Percentiles rank a stretch among this genome's conserved stretches.
Evolutionary conservation across 2,113 vertebrate genomes (phyloP).

Genomic region (Chionodraco myersi): DNA sequence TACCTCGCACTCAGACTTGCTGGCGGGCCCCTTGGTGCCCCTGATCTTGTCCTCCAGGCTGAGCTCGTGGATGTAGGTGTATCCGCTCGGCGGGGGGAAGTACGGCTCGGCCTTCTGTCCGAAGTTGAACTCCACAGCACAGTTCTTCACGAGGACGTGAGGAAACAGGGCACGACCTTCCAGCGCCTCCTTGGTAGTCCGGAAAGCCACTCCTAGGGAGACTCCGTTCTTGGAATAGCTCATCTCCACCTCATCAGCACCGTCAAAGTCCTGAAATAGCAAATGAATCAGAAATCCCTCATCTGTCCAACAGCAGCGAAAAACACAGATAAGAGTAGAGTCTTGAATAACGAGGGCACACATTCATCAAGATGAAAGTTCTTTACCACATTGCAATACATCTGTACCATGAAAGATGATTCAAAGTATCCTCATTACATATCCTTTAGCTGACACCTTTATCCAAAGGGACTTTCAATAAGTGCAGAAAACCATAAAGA

Average conservation of each 20-base stretch:
- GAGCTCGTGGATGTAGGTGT: conserved; percentile 89
- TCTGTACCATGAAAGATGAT: neutral
- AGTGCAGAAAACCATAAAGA: too few relatives aligned
- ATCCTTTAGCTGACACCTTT: too few relatives aligned
- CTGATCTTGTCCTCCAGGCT: conserved; percentile 84
- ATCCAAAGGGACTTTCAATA: too few relatives aligned
- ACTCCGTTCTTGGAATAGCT: conserved; percentile 91
- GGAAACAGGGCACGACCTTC: conserved; percentile 89
- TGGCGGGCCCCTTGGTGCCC: conserved; percentile 87
- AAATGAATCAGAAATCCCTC: neutral
- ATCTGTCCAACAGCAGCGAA: too few relatives aligned
- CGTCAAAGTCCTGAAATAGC: conserved; percentile 88
- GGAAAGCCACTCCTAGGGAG: conserved; percentile 86
- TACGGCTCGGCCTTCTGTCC: conserved; percentile 87
- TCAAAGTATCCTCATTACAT: neutral
- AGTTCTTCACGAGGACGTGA: conserved; percentile 93
- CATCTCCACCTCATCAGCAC: conserved; percentile 87
- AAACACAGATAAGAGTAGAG: too few relatives aligned
- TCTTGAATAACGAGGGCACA: too few relatives aligned
- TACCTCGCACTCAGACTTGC: conserved; percentile 92
- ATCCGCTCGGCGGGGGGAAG: conserved; percentile 86
- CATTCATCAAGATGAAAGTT: too few relatives aligned
- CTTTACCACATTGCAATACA: too few relatives aligned
- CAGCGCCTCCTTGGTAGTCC: conserved; percentile 83
- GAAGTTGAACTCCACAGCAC: conserved; percentile 93